Conservation (phyloP, 2,113 vertebrate species). For the Myocastor coypus region DNA sequence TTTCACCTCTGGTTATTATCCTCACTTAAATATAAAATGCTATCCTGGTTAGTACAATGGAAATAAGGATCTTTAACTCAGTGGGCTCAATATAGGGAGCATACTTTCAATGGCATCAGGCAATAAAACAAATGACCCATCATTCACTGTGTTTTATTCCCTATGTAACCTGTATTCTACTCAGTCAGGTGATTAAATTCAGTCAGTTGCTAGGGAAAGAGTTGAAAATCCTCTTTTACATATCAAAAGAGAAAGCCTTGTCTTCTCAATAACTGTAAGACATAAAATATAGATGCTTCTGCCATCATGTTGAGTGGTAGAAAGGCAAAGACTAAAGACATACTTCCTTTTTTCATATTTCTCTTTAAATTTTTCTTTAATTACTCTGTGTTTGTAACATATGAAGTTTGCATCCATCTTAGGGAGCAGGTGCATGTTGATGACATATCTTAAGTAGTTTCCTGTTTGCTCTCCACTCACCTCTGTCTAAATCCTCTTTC, state of each 20-base stretch:
- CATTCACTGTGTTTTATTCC: background rate
- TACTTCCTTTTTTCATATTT: background rate
- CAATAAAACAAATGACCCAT: background rate
- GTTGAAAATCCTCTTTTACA: background rate
- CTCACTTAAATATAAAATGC: background rate
- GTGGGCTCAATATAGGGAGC: background rate
- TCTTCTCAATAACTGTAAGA: background rate
- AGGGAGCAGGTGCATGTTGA: background rate
- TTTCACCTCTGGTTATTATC: background rate
- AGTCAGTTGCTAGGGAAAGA: slow-evolving; percentile 5
- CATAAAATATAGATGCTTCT: background rate
- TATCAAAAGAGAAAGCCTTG: background rate
- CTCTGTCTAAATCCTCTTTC: background rate
- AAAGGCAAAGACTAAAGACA: background rate
- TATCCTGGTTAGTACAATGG: background rate
- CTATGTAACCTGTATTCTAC: background rate
- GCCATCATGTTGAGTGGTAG: background rate
- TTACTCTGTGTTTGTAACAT: background rate
- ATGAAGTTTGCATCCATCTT: background rate
- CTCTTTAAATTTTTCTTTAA: no score
- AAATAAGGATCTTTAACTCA: slow-evolving; percentile 11
- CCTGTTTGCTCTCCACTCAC: background rate
- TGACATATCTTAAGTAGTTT: background rate
- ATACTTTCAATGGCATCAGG: background rate
- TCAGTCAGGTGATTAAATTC: background rate